phyloP scores from a whole-genome alignment of 2,113 vertebrate species.

The Microcebus murinus region DNA sequence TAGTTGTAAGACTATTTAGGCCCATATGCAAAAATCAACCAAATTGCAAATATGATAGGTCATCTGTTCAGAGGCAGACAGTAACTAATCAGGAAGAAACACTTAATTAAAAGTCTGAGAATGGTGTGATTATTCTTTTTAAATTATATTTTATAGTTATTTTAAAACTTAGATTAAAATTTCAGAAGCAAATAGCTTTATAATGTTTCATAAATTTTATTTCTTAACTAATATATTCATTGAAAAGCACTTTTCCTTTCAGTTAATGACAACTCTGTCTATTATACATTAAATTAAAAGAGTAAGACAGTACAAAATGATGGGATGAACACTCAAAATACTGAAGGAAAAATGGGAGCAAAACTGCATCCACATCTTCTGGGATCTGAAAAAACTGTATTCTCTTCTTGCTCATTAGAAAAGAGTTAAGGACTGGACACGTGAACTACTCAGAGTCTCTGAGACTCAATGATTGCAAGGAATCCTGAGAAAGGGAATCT shows the following conservation, averaged over 20 bases:
- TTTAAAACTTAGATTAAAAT: slow-evolving; percentile 13
- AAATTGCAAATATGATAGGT: slow-evolving; percentile 26
- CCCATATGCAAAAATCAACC: background rate
- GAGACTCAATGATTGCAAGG: background rate
- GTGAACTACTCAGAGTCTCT: background rate
- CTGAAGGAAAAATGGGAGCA: background rate
- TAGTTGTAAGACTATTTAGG: background rate
- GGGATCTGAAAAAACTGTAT: no score
- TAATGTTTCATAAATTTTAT: background rate
- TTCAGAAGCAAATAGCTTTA: background rate
- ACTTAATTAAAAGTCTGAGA: slow-evolving; percentile 33
- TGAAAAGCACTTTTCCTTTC: background rate
- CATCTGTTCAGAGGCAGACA: background rate
- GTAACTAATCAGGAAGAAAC: slow-evolving; percentile 45
- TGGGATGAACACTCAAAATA: background rate
- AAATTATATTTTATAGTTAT: background rate
- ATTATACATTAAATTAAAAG: background rate
- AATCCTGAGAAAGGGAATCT: background rate
- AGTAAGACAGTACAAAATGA: background rate
- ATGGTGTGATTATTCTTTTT: background rate
- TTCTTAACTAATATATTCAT: background rate
- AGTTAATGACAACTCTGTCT: background rate
- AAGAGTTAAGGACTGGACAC: background rate
- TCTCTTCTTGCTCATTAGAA: background rate
- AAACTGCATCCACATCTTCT: background rate